These are phyloP conservation scores for Danionella dracula DNA, from an alignment of 2,797 vertebrate genomes.

Conservation along the genomic window DNA sequence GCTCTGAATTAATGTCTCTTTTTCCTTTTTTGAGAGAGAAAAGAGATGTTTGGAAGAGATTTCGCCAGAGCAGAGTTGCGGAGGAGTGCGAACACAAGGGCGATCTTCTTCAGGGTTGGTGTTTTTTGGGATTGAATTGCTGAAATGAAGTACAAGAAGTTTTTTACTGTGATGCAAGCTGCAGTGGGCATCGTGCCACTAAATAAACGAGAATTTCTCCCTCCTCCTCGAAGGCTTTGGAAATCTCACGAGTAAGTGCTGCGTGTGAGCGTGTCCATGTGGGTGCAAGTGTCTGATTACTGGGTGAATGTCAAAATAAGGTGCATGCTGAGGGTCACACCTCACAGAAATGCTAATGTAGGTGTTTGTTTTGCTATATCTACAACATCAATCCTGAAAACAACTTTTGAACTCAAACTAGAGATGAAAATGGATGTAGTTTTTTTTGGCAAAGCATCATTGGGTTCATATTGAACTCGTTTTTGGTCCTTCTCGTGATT, in stretches of 20 bases:
- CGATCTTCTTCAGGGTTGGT: not conserved
- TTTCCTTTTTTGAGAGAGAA: not conserved
- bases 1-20: slow-evolving; percentile 34
- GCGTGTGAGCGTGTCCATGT: not conserved
- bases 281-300: not conserved
- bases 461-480: not conserved
- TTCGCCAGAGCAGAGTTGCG: not conserved
- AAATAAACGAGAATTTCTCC: slow-evolving; percentile 86
- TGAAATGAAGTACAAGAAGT: slow-evolving; percentile 89
- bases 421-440: not conserved
- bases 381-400: not conserved
- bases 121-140: not conserved
- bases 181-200: slow-evolving; percentile 84
- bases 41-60: not conserved
- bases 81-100: not conserved
- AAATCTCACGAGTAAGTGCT: slow-evolving; percentile 77
- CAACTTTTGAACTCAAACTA: slow-evolving; percentile 9
- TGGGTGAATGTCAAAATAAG: not conserved
- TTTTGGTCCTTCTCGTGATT: not conserved
- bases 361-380: slow-evolving; percentile 26
- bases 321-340: not conserved
- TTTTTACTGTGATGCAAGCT: slow-evolving; percentile 82
- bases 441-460: not conserved
- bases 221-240: slow-evolving; percentile 81
- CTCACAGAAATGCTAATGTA: slow-evolving; percentile 8